These are phyloP conservation scores for Thumatha senex DNA, from an alignment of 2,888 invertebrate genomes.

Conservation along the genomic window DNA sequence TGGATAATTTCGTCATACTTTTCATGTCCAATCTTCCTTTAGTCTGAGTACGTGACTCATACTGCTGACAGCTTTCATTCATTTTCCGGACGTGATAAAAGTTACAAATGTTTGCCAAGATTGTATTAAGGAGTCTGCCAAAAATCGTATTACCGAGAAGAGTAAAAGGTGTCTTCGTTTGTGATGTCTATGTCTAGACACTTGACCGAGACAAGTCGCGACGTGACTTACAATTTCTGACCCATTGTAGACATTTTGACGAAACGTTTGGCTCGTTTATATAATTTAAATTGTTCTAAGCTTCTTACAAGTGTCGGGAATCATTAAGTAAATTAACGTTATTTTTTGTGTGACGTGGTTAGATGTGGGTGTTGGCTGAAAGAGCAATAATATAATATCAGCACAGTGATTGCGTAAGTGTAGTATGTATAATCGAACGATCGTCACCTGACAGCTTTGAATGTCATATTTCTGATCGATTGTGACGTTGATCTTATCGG, in stretches of 20 bases:
- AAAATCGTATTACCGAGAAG: constrained; percentile 77
- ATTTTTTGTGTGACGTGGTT: constrained; percentile 33
- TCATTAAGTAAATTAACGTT: background rate
- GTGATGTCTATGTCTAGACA: constrained; percentile 76
- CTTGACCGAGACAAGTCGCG: constrained; percentile 65
- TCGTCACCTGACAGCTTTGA: constrained; percentile 32
- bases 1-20: background rate
- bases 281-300: constrained; percentile 7
- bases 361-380: constrained; percentile 51
- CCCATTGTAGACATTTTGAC: constrained; percentile 36
- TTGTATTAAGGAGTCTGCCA: constrained; percentile 72
- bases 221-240: constrained; percentile 55
- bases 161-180: constrained; percentile 62
- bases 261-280: constrained; percentile 27
- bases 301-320: background rate
- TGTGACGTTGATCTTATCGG: constrained; percentile 23
- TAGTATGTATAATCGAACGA: constrained; percentile 49
- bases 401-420: constrained; percentile 49
- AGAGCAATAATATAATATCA: constrained; percentile 59
- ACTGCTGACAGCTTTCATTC: constrained; percentile 74
- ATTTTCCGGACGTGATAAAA: constrained; percentile 72
- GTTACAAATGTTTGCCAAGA: constrained; percentile 73
- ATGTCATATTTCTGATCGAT: constrained; percentile 36
- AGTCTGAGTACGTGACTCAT: constrained; percentile 50
- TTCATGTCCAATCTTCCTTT: constrained; percentile 27